Evolutionary conservation across 2,888 invertebrate species (phyloP), one percentile per base, ranked within the genome.

Genomic region (Malthinus flaveolus): DNA sequence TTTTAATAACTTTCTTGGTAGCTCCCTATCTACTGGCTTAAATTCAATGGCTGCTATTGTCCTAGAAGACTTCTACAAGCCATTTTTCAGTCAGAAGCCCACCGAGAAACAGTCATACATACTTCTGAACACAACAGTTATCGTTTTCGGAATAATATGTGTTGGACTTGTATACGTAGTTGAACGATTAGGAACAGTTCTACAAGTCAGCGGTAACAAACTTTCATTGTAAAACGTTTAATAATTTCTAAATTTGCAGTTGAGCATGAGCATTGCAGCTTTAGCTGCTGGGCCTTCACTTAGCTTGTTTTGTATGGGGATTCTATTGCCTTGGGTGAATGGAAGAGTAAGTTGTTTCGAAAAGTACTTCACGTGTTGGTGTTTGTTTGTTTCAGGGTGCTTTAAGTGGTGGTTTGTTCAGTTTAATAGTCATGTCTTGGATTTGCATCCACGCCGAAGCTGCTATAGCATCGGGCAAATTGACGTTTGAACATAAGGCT

Each of bases 21-120:
- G 23, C 23, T 23, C 23, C 5, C 5, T 23, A 23, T 23, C 23
- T 23, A 23, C 23, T 23, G 23, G 23, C 2, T 5, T 23, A 5
- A 23, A 23, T 23, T 23, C 23, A 5, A 23, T 23, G 23, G 23
- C 23, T 23, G 23, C 23, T 5, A 23, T 23, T 0, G 83, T 88
- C 1, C 73, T 90, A n/a, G 87, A 90, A 73, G 91, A 91, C 69
- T 85, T 89, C 56, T 81, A 88, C 49, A 85, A 85, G 69, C 81
- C 83, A 0, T 84, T 82, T 54, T 76, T 77, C 11, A 78, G 77
- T 53, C 77, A 75, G 42, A 79, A 82, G 7, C 75, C 88, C 34
- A 81, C 79, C 11, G 84, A 86, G 50, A 75, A 74, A 35, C 80
- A 80, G 59, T 85, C 86, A 0, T 84, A 87, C 35, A 72, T 82